A percentile compares a stretch with the other conserved stretches of the same genome.
phyloP scores from a whole-genome alignment of 2,888 invertebrate genomes.

The Plebejus argus region DNA sequence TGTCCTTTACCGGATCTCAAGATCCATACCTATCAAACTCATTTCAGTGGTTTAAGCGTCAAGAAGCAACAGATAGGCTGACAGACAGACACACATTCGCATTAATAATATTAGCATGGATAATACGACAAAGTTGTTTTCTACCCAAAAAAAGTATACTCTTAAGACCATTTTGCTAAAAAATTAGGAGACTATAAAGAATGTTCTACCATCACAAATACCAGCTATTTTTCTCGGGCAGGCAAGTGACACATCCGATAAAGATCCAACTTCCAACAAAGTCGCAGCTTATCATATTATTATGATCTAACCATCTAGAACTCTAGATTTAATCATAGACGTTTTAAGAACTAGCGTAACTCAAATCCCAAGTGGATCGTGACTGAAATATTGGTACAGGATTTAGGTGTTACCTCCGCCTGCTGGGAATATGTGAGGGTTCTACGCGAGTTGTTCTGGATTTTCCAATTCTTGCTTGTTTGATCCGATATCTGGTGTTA shows the following conservation, averaged over 20 bases:
- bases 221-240: neutral
- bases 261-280: neutral
- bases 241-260: slow-evolving; percentile 1
- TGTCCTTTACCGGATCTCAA: too few species aligned
- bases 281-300: neutral
- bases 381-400: neutral
- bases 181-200: too few species aligned
- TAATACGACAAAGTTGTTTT: neutral
- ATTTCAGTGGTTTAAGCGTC: too few species aligned
- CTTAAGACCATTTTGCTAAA: too few species aligned
- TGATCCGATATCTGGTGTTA: neutral
- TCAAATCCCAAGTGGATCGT: neutral
- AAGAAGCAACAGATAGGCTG: too few species aligned
- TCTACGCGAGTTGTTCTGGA: neutral
- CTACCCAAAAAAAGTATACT: neutral
- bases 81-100: too few species aligned
- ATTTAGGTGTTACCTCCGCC: neutral
- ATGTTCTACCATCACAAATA: neutral
- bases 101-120: too few species aligned
- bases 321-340: neutral
- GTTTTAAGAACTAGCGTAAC: neutral
- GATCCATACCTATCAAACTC: too few species aligned
- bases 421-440: slow-evolving; percentile 2
- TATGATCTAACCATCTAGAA: slow-evolving; percentile 18
- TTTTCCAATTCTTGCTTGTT: neutral